A percentile compares a stretch with the other conserved stretches of the same genome.
These are phyloP conservation scores for Callionymus lyra DNA, from an alignment of 2,113 vertebrate genomes.

Conservation along the genomic window DNA sequence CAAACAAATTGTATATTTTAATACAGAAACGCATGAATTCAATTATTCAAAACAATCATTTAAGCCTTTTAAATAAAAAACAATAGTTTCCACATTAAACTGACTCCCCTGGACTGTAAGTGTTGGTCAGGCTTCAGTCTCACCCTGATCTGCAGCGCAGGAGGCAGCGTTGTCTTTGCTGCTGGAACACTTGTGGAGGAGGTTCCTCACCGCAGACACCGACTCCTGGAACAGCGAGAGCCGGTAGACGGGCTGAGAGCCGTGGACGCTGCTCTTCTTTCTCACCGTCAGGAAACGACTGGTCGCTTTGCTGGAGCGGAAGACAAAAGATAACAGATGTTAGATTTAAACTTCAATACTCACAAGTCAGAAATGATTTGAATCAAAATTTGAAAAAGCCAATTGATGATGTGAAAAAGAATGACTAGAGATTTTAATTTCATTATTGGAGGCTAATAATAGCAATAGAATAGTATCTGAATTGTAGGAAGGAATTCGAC, in stretches of 20 bases:
- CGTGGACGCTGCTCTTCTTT: slow-evolving; percentile 76
- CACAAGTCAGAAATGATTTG: background rate
- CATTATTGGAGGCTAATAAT: no score
- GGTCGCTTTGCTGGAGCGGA: slow-evolving; percentile 73
- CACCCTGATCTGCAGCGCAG: slow-evolving; percentile 66
- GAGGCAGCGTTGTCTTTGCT: slow-evolving; percentile 59
- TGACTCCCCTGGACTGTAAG: no score
- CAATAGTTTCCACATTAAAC: background rate
- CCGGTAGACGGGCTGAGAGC: slow-evolving; percentile 63
- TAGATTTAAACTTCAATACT: background rate
- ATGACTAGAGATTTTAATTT: no score
- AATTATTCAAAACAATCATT: no score
- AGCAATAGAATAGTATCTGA: no score
- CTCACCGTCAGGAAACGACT: slow-evolving; percentile 78
- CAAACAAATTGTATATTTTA: no score
- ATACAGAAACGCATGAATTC: no score
- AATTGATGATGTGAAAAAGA: background rate
- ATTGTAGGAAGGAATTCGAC: no score
- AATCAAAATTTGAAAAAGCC: no score
- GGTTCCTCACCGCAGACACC: slow-evolving; percentile 59
- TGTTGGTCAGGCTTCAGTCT: no score
- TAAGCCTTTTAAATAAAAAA: no score
- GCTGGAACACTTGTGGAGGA: slow-evolving; percentile 78
- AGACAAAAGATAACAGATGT: background rate
- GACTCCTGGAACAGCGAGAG: slow-evolving; percentile 71